Percentiles rank a stretch among this genome's conserved stretches.
phyloP scores from a whole-genome alignment of 2,888 invertebrate genomes.

The Diloba caeruleocephala region DNA sequence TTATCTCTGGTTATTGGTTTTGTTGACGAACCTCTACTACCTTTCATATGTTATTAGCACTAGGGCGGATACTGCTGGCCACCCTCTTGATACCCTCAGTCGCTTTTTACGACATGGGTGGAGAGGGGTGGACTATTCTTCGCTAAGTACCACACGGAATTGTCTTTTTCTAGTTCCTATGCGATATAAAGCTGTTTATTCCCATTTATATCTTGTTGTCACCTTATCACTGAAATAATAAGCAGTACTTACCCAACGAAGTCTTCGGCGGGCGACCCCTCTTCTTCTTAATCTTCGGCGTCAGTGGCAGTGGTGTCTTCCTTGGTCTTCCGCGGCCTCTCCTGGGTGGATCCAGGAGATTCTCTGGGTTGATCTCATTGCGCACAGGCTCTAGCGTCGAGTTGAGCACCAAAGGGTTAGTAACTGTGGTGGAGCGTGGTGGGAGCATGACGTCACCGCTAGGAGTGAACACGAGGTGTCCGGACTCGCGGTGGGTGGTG shows the following conservation, averaged over 20 bases:
- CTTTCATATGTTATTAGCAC: too few relatives aligned
- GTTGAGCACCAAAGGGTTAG: slow-evolving; percentile 63
- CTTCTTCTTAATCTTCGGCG: slow-evolving; percentile 84
- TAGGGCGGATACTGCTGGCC: too few relatives aligned
- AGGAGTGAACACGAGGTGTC: slow-evolving; percentile 82
- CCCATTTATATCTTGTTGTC: too few relatives aligned
- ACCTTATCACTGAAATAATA: too few relatives aligned
- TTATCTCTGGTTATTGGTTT: too few relatives aligned
- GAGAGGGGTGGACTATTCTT: too few relatives aligned
- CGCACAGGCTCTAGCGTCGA: slow-evolving; percentile 64
- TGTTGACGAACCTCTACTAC: too few relatives aligned
- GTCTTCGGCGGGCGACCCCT: slow-evolving; percentile 86
- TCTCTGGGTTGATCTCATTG: slow-evolving; percentile 62
- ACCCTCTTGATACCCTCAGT: too few relatives aligned
- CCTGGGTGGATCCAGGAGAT: slow-evolving; percentile 77
- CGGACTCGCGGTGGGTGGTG: slow-evolving; percentile 84
- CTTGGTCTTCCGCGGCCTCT: slow-evolving; percentile 84
- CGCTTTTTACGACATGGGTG: too few relatives aligned
- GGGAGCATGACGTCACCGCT: slow-evolving; percentile 86
- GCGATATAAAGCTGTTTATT: too few relatives aligned
- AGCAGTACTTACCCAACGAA: slow-evolving; percentile 73
- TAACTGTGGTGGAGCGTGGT: slow-evolving; percentile 59
- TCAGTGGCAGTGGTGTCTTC: slow-evolving; percentile 86
- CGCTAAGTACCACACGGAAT: too few relatives aligned
- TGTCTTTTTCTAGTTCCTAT: too few relatives aligned